These are phyloP conservation scores for Sitophilus oryzae DNA, from an alignment of 1,140 invertebrate species.

Conservation along the genomic window DNA sequence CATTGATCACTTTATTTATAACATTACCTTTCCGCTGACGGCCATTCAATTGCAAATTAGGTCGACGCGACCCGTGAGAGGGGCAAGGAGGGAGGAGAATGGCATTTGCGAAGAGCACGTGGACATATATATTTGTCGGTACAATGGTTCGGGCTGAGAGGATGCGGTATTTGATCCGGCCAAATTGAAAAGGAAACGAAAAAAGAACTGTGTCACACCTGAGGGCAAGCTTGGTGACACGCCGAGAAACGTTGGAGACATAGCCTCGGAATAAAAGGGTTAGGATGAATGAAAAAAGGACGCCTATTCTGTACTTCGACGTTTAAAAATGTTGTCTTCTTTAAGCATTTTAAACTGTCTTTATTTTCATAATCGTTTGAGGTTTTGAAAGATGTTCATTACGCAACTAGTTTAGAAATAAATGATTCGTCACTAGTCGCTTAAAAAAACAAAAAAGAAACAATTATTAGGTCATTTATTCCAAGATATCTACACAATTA, in stretches of 20 bases:
- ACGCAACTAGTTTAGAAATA: too few relatives aligned
- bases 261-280: not conserved
- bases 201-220: conserved; percentile 22
- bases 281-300: not conserved
- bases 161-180: conserved; percentile 22
- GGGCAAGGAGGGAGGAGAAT: too few relatives aligned
- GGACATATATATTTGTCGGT: conserved; percentile 12
- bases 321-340: too few relatives aligned
- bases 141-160: conserved; percentile 19
- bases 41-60: conserved; percentile 31
- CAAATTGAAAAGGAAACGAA: conserved; percentile 11
- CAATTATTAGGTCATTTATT: too few relatives aligned
- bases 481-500: too few relatives aligned
- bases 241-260: not conserved
- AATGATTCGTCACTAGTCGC: too few relatives aligned
- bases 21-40: conserved; percentile 26
- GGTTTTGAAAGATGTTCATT: too few relatives aligned
- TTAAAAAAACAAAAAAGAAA: too few relatives aligned
- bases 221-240: conserved; percentile 17
- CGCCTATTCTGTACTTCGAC: too few relatives aligned
- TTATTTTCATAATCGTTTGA: too few relatives aligned
- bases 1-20: conserved; percentile 33
- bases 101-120: conserved; percentile 27
- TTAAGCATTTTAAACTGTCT: too few relatives aligned
- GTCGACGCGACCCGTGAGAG: conserved; percentile 7